A percentile compares a stretch with the other conserved stretches of the same genome.
Evolutionary conservation across 2,113 vertebrate genomes (phyloP).

Genomic region (Melozone crissalis): DNA sequence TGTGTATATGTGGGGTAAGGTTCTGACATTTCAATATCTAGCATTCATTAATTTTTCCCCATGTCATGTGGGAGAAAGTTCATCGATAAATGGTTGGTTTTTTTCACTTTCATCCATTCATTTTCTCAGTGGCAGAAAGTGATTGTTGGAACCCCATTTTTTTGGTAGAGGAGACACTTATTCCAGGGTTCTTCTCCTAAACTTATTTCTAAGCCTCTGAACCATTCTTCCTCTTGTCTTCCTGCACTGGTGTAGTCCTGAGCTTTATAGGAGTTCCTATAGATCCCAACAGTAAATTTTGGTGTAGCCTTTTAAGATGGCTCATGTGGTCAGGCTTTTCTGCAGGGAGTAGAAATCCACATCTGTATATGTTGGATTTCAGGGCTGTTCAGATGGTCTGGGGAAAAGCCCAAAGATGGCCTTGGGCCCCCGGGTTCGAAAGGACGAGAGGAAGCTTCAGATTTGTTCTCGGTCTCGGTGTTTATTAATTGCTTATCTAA

Average conservation of each 20-base stretch:
- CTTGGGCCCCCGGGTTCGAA: too few species aligned
- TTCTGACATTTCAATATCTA: background rate
- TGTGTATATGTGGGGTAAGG: too few species aligned
- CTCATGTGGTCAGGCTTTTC: background rate
- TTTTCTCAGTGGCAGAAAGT: background rate
- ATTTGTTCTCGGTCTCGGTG: too few species aligned
- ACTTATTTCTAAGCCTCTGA: background rate
- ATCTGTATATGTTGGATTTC: too few species aligned
- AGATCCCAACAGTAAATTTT: background rate
- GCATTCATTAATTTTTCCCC: background rate
- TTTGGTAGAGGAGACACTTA: background rate
- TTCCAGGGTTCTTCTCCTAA: background rate
- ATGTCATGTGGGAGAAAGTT: rapidly evolving
- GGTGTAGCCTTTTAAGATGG: background rate
- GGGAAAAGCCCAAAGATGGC: too few species aligned
- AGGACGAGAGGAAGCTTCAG: too few species aligned
- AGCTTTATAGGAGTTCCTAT: background rate
- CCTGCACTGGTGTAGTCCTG: background rate
- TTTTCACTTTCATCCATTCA: background rate
- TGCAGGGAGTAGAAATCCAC: background rate
- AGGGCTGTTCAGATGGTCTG: too few species aligned
- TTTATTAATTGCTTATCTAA: too few species aligned
- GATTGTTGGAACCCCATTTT: background rate
- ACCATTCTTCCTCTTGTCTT: background rate
- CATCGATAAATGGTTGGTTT: background rate